Conservation (phyloP, 2,113 vertebrate genomes). For the Pimephales promelas region DNA sequence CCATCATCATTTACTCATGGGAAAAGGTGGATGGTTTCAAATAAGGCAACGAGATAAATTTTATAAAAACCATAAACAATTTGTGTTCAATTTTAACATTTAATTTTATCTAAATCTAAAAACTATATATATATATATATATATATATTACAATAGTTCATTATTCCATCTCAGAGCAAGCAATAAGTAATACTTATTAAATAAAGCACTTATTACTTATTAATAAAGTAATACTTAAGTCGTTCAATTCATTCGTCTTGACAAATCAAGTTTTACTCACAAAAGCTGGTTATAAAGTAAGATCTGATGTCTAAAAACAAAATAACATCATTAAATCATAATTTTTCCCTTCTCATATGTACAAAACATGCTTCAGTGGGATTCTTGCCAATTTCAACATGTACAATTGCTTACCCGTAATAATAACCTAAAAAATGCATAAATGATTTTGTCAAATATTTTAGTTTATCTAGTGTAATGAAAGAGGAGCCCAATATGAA, state of each 20-base stretch:
- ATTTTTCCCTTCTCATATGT: background rate
- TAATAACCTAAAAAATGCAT: background rate
- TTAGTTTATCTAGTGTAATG: background rate
- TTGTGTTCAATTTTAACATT: background rate
- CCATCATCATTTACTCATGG: too few species aligned
- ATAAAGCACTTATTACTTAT: too few species aligned
- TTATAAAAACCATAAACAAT: background rate
- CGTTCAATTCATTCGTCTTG: too few species aligned
- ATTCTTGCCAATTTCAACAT: background rate
- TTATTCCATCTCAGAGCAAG: background rate
- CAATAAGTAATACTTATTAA: too few species aligned
- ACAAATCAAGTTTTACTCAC: background rate
- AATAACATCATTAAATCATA: too few species aligned
- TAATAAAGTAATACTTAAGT: too few species aligned
- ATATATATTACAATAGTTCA: background rate
- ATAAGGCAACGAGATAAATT: background rate
- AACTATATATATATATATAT: too few species aligned
- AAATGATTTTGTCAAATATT: background rate
- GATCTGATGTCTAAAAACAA: background rate
- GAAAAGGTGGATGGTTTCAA: background rate
- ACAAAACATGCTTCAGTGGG: background rate
- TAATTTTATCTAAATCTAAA: background rate
- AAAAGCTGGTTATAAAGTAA: background rate
- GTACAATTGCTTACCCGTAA: background rate
- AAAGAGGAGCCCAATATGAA: background rate